Evolutionary conservation across 2,888 invertebrate genomes (phyloP).

Genomic region (Cheilosia impressa): DNA sequence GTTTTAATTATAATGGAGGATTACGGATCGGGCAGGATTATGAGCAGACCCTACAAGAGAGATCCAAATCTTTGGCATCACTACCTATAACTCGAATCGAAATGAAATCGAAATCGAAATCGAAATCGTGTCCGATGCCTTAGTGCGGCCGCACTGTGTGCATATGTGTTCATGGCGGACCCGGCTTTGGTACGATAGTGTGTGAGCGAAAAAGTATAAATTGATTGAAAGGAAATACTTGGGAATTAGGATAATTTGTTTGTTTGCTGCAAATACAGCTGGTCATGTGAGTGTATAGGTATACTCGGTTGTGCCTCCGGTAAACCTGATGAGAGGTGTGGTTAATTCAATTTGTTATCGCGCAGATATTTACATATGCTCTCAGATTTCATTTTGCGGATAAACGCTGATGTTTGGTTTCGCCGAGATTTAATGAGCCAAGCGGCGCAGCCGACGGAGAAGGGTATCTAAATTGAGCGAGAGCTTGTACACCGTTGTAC

Average conservation of each 20-base stretch:
- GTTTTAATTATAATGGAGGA: conserved; percentile 64
- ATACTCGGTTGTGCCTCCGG: conserved; percentile 22
- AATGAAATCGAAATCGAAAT: conserved; percentile 55
- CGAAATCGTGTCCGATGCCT: conserved; percentile 53
- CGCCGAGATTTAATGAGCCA: conserved; percentile 50
- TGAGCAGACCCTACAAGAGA: conserved; percentile 28
- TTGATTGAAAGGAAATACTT: conserved; percentile 69
- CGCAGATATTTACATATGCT: conserved; percentile 55
- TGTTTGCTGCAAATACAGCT: conserved; percentile 39
- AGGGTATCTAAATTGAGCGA: conserved; percentile 55
- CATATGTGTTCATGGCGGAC: conserved; percentile 6
- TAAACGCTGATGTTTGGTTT: conserved; percentile 53
- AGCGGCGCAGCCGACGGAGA: background rate
- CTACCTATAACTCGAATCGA: conserved; percentile 36
- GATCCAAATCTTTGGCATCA: conserved; percentile 47
- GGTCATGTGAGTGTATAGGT: conserved; percentile 3
- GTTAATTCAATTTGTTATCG: conserved; percentile 70
- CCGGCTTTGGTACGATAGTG: conserved; percentile 43
- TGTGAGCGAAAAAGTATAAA: conserved; percentile 39
- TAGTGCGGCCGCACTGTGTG: conserved; percentile 10
- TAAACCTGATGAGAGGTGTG: conserved; percentile 66
- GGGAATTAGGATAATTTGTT: conserved; percentile 71
- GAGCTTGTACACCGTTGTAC: conserved; percentile 21
- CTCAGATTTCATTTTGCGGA: conserved; percentile 54
- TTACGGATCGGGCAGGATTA: conserved; percentile 43